Evolutionary conservation across 2,888 invertebrate species (phyloP).

Genomic region (Helleia helle): DNA sequence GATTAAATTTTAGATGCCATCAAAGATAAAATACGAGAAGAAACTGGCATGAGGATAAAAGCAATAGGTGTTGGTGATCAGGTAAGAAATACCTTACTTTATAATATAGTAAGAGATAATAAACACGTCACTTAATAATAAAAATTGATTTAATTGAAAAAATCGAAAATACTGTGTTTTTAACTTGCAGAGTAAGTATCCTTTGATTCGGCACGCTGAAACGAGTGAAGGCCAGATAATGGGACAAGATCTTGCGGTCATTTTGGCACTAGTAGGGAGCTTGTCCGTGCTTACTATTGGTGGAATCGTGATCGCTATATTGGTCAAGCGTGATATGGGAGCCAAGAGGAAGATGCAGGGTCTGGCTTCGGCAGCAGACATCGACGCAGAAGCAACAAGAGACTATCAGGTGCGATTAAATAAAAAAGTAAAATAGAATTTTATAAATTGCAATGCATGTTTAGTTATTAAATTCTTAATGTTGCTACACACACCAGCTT

Average conservation of each 20-base stretch:
- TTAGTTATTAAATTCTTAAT: neutral
- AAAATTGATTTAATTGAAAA: no score
- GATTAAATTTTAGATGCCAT: constrained; percentile 58
- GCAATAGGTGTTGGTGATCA: constrained; percentile 86
- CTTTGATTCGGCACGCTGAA: constrained; percentile 44
- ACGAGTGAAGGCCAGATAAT: constrained; percentile 34
- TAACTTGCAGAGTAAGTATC: constrained; percentile 48
- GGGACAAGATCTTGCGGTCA: constrained; percentile 46
- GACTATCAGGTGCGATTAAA: constrained; percentile 85
- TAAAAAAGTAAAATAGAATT: neutral
- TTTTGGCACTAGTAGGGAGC: constrained; percentile 52
- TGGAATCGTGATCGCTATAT: constrained; percentile 49
- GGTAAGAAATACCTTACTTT: no score
- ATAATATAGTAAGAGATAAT: no score
- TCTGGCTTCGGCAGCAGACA: constrained; percentile 74
- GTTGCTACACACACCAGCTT: neutral
- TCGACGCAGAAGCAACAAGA: constrained; percentile 91
- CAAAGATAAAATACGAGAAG: constrained; percentile 77
- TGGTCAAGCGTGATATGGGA: constrained; percentile 84
- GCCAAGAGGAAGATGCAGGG: constrained; percentile 87
- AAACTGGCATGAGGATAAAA: constrained; percentile 79
- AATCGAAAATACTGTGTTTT: constrained; percentile 5
- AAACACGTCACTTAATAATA: no score
- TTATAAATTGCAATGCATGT: neutral
- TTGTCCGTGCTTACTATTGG: constrained; percentile 51